Base-by-base conservation (phyloP, 23 tunicate genomes). In the Aplidium turbinatum region DNA sequence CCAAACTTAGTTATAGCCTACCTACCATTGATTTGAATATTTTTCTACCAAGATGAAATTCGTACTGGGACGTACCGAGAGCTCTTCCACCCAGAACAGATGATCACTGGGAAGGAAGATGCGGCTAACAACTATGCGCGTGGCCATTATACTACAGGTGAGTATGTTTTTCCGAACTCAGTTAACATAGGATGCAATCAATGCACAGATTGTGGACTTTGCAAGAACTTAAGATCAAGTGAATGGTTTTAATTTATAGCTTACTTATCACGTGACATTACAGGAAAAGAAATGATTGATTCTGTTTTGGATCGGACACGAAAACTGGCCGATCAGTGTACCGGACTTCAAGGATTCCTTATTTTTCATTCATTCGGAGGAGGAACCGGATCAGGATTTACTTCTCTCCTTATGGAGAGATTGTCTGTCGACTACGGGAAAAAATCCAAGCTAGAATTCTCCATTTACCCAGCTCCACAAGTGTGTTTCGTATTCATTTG, bases 111-210 rank as follows among this genome's bases (percentile, higher is more conserved):
- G 19, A 86, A 86, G 52, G 93, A 86, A 73, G 93, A 86, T 45
- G 93, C 91, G 0, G 91, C 91, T 1, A 85, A 85, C 91, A 85
- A 85, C 34, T 85, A 85, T 38, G 91, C 93, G 6, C 70, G 85
- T 4, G 93, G 93, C 22, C 85, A 78, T 50, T 85, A 85, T 54
- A 85, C 85, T 0, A 68, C 78, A 42, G 91, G 91, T 78, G 34
- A 55, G 78, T 73, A 36, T 18, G 7, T n/a, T n/a, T n/a, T n/a
- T n/a, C n/a, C n/a, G n/a, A n/a, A n/a, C n/a, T n/a, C n/a, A n/a
- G n/a, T n/a, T n/a, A n/a, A n/a, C n/a, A n/a, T n/a, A n/a, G n/a
- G n/a, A n/a, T n/a, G n/a, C n/a, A n/a, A n/a, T n/a, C n/a, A n/a
- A n/a, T n/a, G n/a, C n/a, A n/a, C n/a, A n/a, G n/a, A n/a, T n/a